phyloP scores from a whole-genome alignment of 2,113 vertebrate species.

The Cygnus buccinator region DNA sequence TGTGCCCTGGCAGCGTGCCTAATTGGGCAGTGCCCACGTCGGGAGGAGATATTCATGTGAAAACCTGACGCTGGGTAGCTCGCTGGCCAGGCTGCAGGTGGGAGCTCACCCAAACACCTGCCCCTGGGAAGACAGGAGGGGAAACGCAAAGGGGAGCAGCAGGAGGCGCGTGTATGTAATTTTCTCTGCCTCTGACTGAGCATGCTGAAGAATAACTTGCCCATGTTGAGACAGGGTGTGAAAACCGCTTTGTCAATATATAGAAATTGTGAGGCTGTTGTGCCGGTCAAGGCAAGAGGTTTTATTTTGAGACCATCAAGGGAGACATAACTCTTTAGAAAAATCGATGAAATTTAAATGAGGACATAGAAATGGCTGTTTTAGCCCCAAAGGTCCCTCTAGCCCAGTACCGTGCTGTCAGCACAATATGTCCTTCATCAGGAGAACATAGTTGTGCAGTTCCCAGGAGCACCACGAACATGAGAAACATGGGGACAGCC shows the following conservation, averaged over 20 bases:
- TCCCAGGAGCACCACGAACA: not conserved
- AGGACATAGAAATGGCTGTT: slow-evolving; percentile 12
- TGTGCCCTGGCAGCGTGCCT: slow-evolving; percentile 4
- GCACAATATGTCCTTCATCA: slow-evolving; percentile 9
- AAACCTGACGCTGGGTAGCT: not conserved
- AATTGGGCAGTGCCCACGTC: not conserved
- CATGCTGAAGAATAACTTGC: not conserved
- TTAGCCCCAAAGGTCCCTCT: not conserved
- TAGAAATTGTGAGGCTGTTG: not conserved
- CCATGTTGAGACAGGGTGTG: not conserved
- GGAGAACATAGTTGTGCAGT: not conserved
- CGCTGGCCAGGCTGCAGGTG: not conserved
- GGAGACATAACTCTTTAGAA: slow-evolving; percentile 34
- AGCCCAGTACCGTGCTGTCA: not conserved
- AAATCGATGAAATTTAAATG: slow-evolving; percentile 52
- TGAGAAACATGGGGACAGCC: not conserved
- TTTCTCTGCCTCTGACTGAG: slow-evolving; percentile 19
- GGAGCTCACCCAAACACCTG: slow-evolving; percentile 9
- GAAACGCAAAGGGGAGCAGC: not conserved
- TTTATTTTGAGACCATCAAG: slow-evolving; percentile 11
- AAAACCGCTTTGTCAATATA: slow-evolving; percentile 20
- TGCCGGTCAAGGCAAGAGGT: not conserved
- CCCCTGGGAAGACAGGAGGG: not conserved
- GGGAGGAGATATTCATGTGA: not conserved
- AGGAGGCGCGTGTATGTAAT: slow-evolving; percentile 38